Base-by-base conservation (phyloP, 2,888 invertebrate species). In the Altica lythri region DNA sequence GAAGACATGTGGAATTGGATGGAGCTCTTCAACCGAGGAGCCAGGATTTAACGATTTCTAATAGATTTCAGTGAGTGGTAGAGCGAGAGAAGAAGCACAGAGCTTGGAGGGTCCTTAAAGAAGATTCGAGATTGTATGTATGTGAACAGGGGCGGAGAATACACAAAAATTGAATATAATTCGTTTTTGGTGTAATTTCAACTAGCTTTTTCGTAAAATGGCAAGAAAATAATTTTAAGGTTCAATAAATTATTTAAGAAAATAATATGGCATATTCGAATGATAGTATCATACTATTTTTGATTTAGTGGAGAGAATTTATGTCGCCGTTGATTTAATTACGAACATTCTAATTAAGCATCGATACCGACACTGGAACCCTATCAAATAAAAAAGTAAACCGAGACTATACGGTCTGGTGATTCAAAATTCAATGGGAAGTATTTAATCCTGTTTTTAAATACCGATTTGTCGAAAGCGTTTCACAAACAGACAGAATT, bases 21-120 rank as follows among this genome's bases (percentile, higher is more conserved):
- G 70, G 70, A 68, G 71, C 68, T 69, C 71, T 59, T 56, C 58
- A 69, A 63, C 66, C 68, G 70, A 71, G 67, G 68, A 71, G 68
- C 67, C 64, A 64, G 75, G 75, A 72, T 75, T 76, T 75, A 75
- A 75, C 75, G 75, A 75, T 75, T 75, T 74, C 75, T 76, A 76
- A 76, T 76, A 75, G 76, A 75, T 75, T 75, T 75, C 72, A 71
- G 72, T 67, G 70, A 70, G 72, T 69, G 71, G 66, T 65, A 65
- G 67, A 68, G 70, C 69, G 66, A 64, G 63, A 66, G 37, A n/a
- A 45, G 4, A 34, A 30, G 30, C 13, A 30, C 12, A 29, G 4
- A 19, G 34, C 25, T 58, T 59, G 60, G 61, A 63, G 60, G 62
- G 59, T 58, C 59, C 65, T 64, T 65, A 70, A 71, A 50, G 43